These are phyloP conservation scores for Yasuhikotakia modesta DNA, from an alignment of 2,797 vertebrate species.

Conservation along the genomic window DNA sequence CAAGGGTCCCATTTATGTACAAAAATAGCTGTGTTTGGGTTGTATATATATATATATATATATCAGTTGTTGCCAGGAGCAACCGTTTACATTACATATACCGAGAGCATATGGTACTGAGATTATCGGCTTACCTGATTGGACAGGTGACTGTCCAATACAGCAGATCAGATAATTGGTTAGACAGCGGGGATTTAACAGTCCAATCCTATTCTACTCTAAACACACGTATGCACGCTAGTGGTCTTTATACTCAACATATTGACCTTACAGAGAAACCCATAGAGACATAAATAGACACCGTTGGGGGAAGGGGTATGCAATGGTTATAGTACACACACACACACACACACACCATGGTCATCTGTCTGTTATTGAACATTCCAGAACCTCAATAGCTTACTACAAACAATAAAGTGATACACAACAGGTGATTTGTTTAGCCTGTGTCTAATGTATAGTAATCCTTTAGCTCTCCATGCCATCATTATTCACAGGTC, in stretches of 20 bases:
- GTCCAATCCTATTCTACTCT: conserved; percentile 74
- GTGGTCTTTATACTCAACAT: conserved; percentile 7
- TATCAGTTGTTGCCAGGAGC: background rate
- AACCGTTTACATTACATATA: background rate
- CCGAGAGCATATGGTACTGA: conserved; percentile 80
- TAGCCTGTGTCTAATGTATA: background rate
- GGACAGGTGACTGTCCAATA: conserved; percentile 81
- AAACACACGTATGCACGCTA: conserved; percentile 32
- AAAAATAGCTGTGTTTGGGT: background rate
- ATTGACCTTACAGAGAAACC: conserved; percentile 29
- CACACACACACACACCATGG: too few relatives aligned
- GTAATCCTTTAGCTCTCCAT: background rate
- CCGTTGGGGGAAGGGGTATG: too few relatives aligned
- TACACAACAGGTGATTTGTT: background rate
- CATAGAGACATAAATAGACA: too few relatives aligned
- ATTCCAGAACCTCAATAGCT: background rate
- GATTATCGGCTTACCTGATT: conserved; percentile 87
- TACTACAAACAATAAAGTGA: background rate
- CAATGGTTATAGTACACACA: too few relatives aligned
- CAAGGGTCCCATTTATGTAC: background rate
- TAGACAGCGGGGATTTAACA: conserved; percentile 77
- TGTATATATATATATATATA: conserved; percentile 4
- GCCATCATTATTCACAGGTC: background rate
- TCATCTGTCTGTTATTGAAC: background rate
- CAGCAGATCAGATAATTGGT: conserved; percentile 83